Conservation (phyloP, 2,888 invertebrate genomes). For the Leptopilina syphax region DNA sequence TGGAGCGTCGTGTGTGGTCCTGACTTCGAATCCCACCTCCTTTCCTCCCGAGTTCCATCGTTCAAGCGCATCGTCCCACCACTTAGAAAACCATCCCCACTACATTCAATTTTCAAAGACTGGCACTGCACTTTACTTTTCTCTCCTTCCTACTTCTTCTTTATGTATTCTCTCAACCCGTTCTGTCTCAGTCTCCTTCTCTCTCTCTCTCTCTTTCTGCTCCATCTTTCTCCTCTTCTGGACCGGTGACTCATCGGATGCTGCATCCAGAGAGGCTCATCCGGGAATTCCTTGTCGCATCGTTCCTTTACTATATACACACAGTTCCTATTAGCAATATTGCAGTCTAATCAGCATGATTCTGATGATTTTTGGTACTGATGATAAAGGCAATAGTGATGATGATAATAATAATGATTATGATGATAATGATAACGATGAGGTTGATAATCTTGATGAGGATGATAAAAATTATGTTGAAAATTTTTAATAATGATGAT, state of each 20-base stretch:
- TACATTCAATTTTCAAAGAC: constrained; percentile 55
- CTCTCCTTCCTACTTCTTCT: constrained; percentile 54
- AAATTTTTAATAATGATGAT: too few species aligned
- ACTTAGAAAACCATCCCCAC: constrained; percentile 56
- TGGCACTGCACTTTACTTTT: constrained; percentile 48
- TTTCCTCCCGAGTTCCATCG: constrained; percentile 57
- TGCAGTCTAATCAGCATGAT: constrained; percentile 37
- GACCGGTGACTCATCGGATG: constrained; percentile 49
- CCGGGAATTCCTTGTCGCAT: constrained; percentile 49
- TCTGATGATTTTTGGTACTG: constrained; percentile 7
- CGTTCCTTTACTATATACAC: background rate
- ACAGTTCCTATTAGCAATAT: constrained; percentile 28
- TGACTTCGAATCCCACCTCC: constrained; percentile 71
- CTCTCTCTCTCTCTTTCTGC: background rate
- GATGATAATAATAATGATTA: background rate
- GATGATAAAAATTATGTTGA: too few species aligned
- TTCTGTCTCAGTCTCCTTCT: constrained; percentile 44
- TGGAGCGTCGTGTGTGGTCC: constrained; percentile 77
- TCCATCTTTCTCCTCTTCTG: constrained; percentile 50
- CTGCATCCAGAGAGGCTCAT: constrained; percentile 42
- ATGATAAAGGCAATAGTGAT: constrained; percentile 7
- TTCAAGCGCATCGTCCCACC: constrained; percentile 57
- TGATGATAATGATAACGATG: too few species aligned
- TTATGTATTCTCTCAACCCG: constrained; percentile 53
- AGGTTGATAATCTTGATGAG: too few species aligned